A percentile compares a stretch with the other conserved stretches of the same genome.
phyloP scores from a whole-genome alignment of 2,797 vertebrate species.

The Tauraco hartlaubi region DNA sequence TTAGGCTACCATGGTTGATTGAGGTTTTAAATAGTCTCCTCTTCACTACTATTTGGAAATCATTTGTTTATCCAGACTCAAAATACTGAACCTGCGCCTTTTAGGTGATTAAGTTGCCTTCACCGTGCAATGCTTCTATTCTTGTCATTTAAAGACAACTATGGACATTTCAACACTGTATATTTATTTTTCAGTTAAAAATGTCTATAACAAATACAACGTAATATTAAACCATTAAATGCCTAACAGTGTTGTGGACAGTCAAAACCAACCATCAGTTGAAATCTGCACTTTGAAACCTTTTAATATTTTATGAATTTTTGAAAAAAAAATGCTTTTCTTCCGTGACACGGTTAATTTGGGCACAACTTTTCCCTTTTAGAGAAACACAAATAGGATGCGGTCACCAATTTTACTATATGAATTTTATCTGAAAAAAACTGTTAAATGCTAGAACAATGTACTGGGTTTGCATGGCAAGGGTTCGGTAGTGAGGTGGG shows the following conservation, averaged over 20 bases:
- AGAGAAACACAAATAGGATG: background rate
- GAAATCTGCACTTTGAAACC: background rate
- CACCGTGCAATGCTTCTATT: accelerated
- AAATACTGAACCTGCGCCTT: background rate
- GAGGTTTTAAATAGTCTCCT: background rate
- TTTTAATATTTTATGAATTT: background rate
- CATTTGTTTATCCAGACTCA: background rate
- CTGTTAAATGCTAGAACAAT: background rate
- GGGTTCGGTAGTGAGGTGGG: background rate
- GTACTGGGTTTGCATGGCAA: background rate
- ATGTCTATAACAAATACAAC: background rate
- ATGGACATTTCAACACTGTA: background rate
- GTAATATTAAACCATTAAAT: background rate
- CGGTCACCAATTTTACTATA: background rate
- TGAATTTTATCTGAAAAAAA: background rate
- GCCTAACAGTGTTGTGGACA: background rate
- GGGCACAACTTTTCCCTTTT: background rate
- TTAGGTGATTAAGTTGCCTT: background rate
- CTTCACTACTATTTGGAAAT: background rate
- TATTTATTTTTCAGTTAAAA: background rate
- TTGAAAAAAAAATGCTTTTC: background rate
- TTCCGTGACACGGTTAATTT: background rate
- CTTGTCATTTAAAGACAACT: background rate
- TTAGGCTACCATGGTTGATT: background rate
- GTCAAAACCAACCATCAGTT: background rate